Base-by-base conservation (phyloP, 2,113 vertebrate species). In the Megaleporinus macrocephalus region DNA sequence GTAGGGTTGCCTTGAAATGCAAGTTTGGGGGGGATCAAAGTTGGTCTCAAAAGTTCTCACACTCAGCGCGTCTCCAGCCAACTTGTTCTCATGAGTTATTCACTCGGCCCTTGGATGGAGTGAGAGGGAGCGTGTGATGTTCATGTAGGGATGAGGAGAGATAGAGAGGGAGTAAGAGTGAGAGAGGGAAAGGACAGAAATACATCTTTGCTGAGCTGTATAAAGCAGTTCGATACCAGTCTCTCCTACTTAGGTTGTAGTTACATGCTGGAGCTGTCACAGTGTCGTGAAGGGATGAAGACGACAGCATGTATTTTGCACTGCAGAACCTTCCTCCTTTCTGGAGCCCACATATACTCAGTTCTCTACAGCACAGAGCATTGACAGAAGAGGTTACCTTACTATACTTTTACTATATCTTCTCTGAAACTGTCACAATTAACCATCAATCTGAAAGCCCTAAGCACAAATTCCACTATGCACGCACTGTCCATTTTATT, bases 81-180 rank as follows among this genome's bases (percentile, higher is more conserved):
- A 47, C 53, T 75, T 84, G 71, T 79, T 83, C 86, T 88, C 74
- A 85, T 90, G 76, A 89, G 85, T 91, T 91, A 92, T 91, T 91
- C 62, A 89, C 57, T 20, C 41, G 78, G 73, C n/a, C 70, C 55
- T 36, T 84, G 62, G 77, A 89, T 85, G 83, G 79, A 86, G 79
- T 71, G 24, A 13, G 59, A 47, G n/a, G 33, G 49, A 22, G 20
- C n/a, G 47, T 55, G 41, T 36, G 30, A 24, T 20, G 76, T 55
- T 57, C 15, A 10, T 36, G 30, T 57, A 49, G 65, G n/a, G 41
- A 10, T 1, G 10, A 22, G 68, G 49, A 66, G 47, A 24, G 62
- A 27, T 4, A 66, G 41, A 65, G 65, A 13, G 4, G 22, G 29
- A 68, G 16, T 36, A 30, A 29, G 6, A 20, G 6, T 22, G 4